phyloP scores from a whole-genome alignment of 2,113 vertebrate species.

The Pterocles gutturalis region DNA sequence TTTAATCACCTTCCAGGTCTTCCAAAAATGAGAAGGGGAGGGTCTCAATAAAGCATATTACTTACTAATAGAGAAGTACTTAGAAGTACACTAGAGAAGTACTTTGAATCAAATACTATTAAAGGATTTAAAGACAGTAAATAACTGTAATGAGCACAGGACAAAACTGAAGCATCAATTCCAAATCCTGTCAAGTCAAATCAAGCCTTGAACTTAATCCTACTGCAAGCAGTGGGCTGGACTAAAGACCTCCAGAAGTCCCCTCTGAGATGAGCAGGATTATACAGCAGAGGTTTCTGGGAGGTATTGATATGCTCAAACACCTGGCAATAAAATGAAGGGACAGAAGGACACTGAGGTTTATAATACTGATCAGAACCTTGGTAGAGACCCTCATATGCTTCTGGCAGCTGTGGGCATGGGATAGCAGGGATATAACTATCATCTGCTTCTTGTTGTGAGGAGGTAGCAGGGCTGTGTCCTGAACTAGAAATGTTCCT shows the following conservation, averaged over 20 bases:
- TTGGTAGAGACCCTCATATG: not conserved
- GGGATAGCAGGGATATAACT: not conserved
- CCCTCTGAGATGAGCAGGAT: not conserved
- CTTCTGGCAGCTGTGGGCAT: not conserved
- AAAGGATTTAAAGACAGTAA: not conserved
- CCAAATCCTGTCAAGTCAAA: not conserved
- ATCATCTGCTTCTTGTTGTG: not conserved
- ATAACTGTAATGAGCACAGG: not conserved
- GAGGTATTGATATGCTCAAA: not conserved
- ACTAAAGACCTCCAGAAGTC: not conserved
- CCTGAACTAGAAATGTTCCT: not conserved
- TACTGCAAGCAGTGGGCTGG: not conserved
- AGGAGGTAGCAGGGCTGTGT: not conserved
- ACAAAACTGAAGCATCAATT: not conserved
- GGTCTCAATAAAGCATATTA: not conserved
- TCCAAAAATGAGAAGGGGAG: not conserved
- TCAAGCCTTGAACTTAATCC: not conserved
- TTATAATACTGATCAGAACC: not conserved
- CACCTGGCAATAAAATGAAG: not conserved
- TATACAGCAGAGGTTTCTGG: not conserved
- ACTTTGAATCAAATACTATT: not conserved
- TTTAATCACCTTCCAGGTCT: constrained; percentile 13
- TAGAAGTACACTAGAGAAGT: not conserved
- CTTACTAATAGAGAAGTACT: not conserved
- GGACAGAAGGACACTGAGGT: not conserved